Percentiles rank a stretch among this genome's conserved stretches.
phyloP scores from a whole-genome alignment of 2,888 invertebrate species.

The Ommatoiulus sabulosus region DNA sequence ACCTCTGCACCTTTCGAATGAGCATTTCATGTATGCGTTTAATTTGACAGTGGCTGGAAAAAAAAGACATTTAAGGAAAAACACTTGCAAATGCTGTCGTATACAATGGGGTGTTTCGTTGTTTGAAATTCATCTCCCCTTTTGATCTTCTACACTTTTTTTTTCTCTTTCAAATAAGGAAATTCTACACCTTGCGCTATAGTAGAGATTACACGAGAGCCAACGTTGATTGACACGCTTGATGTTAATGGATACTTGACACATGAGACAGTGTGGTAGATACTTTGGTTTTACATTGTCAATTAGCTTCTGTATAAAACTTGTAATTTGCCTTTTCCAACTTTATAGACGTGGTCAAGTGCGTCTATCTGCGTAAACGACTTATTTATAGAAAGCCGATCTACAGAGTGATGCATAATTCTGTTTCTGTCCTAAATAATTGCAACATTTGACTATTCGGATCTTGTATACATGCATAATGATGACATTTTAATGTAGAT shows the following conservation, averaged over 20 bases:
- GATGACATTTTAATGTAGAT: too few species aligned
- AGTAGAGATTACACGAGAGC: background rate
- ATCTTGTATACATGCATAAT: too few species aligned
- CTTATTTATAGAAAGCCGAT: background rate
- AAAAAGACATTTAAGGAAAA: constrained; percentile 38
- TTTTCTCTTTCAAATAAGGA: constrained; percentile 15
- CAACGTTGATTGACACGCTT: constrained; percentile 44
- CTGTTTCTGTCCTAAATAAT: too few species aligned
- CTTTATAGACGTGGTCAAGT: constrained; percentile 24
- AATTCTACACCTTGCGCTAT: constrained; percentile 24
- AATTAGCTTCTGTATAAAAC: constrained; percentile 11
- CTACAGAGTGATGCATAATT: too few species aligned
- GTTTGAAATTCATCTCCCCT: constrained; percentile 31
- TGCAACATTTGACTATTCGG: too few species aligned
- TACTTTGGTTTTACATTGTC: constrained; percentile 6
- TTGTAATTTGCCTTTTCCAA: constrained; percentile 31
- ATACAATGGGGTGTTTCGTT: background rate
- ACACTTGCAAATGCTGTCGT: constrained; percentile 8
- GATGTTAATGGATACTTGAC: constrained; percentile 45
- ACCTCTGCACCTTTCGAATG: background rate
- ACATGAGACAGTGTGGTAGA: constrained; percentile 7
- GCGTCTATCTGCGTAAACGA: background rate
- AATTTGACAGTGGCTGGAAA: constrained; percentile 41
- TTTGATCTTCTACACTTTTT: background rate
- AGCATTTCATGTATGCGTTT: constrained; percentile 37